phyloP scores from a whole-genome alignment of 2,797 vertebrate genomes.

The Gila robusta region DNA sequence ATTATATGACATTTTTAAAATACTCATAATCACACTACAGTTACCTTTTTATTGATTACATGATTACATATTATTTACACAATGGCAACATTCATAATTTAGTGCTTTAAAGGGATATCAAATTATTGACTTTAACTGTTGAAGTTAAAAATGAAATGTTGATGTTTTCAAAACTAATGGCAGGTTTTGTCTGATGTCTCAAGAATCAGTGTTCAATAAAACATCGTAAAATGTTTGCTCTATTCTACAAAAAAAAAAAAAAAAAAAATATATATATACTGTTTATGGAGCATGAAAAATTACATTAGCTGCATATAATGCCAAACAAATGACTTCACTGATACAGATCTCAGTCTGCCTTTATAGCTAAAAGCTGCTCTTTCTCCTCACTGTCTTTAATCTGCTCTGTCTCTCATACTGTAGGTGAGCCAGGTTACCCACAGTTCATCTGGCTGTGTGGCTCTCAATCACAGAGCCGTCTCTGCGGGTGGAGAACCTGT shows the following conservation, averaged over 20 bases:
- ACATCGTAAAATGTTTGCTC: neutral
- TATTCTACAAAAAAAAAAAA: neutral
- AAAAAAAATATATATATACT: neutral
- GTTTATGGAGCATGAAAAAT: neutral
- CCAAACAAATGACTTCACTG: neutral
- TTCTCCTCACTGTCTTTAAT: neutral
- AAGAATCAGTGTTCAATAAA: neutral
- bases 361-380: neutral
- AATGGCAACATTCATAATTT: no score
- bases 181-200: neutral
- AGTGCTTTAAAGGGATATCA: no score
- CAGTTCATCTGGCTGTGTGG: constrained; percentile 55
- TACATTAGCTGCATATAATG: neutral
- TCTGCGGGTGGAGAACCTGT: constrained; percentile 57
- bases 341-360: neutral
- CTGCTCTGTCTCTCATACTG: constrained; percentile 2
- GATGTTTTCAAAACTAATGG: neutral
- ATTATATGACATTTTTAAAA: no score
- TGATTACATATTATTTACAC: no score
- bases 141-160: no score
- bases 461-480: constrained; percentile 58
- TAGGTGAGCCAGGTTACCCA: constrained; percentile 55
- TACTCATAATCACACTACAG: neutral
- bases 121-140: no score
- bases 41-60: no score